Conservation (phyloP, 2,113 vertebrate genomes). For the Pterocles burchelli region DNA sequence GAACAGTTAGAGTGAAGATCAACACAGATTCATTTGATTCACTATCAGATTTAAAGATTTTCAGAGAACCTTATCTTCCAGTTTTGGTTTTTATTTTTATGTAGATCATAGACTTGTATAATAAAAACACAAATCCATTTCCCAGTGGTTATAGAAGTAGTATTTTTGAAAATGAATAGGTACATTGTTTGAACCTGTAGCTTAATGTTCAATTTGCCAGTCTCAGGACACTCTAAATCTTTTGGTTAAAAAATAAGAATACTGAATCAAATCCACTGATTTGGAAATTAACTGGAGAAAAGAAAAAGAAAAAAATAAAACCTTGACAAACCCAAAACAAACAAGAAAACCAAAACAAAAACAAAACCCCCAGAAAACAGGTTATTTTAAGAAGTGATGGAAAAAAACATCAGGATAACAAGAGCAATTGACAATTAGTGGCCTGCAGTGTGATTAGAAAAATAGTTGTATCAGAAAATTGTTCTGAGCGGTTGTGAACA, state of each 20-base stretch:
- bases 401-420: neutral
- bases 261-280: neutral
- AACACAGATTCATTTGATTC: neutral
- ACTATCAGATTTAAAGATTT: neutral
- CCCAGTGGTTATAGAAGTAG: neutral
- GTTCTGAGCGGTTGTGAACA: neutral
- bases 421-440: neutral
- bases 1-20: neutral
- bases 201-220: neutral
- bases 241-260: neutral
- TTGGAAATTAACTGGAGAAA: neutral
- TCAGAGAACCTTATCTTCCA: neutral
- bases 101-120: neutral
- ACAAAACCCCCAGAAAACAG: neutral
- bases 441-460: neutral
- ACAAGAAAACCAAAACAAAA: neutral
- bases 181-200: neutral
- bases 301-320: neutral
- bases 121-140: neutral
- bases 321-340: neutral
- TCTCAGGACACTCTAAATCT: neutral
- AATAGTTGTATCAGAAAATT: neutral
- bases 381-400: neutral
- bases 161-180: neutral
- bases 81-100: neutral